phyloP scores from a whole-genome alignment of 2,888 invertebrate genomes.

The Eupithecia vulgata region DNA sequence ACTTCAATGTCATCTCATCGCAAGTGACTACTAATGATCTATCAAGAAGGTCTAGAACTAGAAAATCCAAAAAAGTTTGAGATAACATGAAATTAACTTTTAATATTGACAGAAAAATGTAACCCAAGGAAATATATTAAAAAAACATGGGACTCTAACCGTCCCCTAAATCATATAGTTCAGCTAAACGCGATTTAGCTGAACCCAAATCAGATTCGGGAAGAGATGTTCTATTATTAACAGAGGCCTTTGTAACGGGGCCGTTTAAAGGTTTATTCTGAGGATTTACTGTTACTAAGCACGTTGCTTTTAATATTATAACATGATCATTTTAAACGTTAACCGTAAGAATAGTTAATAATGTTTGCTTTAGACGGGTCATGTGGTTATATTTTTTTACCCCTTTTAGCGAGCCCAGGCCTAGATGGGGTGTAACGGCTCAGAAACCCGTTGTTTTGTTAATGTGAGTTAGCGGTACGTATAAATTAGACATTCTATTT shows the following conservation, averaged over 20 bases:
- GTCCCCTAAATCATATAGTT: slow-evolving; percentile 26
- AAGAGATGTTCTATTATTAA: slow-evolving; percentile 52
- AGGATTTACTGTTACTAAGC: slow-evolving; percentile 37
- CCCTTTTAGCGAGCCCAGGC: too few relatives aligned
- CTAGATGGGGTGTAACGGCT: too few relatives aligned
- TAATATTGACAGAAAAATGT: background rate
- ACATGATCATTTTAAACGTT: slow-evolving; percentile 34
- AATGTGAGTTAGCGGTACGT: too few relatives aligned
- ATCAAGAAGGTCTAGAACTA: background rate
- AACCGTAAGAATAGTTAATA: background rate
- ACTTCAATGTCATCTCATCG: background rate
- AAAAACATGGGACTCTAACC: background rate
- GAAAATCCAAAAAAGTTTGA: background rate
- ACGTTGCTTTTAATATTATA: slow-evolving; percentile 35
- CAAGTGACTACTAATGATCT: background rate
- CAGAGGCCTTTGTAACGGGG: slow-evolving; percentile 49
- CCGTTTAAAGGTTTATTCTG: slow-evolving; percentile 48
- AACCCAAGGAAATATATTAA: background rate
- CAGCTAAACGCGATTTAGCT: slow-evolving; percentile 23
- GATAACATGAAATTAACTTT: background rate
- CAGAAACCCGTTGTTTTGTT: too few relatives aligned
- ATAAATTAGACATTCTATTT: too few relatives aligned
- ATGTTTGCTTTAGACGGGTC: background rate
- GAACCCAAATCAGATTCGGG: slow-evolving; percentile 48
- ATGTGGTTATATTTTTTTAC: background rate